Evolutionary conservation across 1,140 invertebrate species (phyloP), one percentile per base, ranked within the genome.

Genomic region (Amphibalanus amphitrite): DNA sequence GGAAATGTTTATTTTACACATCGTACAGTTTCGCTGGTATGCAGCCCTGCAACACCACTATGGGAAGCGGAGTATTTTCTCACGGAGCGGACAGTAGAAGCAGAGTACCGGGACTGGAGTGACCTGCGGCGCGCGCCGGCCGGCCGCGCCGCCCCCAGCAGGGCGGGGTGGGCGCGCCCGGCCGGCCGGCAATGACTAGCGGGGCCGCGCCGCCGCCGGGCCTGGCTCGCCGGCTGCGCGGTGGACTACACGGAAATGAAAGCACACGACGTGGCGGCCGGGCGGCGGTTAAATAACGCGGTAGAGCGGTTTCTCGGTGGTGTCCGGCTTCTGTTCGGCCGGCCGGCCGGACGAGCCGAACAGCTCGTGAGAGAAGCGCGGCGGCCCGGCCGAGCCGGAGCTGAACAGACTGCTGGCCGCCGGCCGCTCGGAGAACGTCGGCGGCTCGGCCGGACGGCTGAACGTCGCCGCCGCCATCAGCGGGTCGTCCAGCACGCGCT

Each of bases 271-370:
- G 33, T 59, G 47, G 47, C 47, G 47, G 47, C 47, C 10, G 13
- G 13, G 13, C 13, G 20, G 47, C 47, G 47, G 47, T 23, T 59
- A 59, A 23, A 59, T 59, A 20, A 59, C 47, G 13, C 47, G 10
- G 47, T 59, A 59, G 6, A 23, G 10, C 13, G 47, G 47, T 20
- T 59, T 59, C 47, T 59, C 47, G 47, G 47, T 1, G 13, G 47
- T 20, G 47, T 59, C 47, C 10, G 47, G 47, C 47, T 59, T 59
- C 1, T 8, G 47, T 20, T 59, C 47, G 17, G 47, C 47, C 17
- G 47, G 47, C 47, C 47, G 47, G 47, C 47, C 47, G n/a, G n/a
- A n/a, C 47, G 47, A 59, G 47, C 47, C 47, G 47, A 59, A 59
- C 47, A 59, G 47, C 47, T 59, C 47, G 47, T 59, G 47, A 3